A percentile compares a stretch with the other conserved stretches of the same genome.
phyloP scores from a whole-genome alignment of 2,797 vertebrate species.

The Loris lydekkerianus region DNA sequence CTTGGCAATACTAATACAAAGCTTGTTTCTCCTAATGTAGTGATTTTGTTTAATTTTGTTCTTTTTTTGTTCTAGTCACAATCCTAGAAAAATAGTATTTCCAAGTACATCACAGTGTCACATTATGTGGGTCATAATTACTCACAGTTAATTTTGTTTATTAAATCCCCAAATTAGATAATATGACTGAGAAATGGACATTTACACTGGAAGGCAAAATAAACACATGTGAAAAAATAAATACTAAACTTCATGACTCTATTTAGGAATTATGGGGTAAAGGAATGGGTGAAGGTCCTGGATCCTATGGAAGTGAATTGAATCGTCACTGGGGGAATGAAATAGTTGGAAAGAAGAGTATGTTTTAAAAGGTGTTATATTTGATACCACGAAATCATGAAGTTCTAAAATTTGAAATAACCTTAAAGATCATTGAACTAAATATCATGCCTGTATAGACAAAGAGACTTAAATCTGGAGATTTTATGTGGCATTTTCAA shows the following conservation, averaged over 20 bases:
- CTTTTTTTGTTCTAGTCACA: neutral
- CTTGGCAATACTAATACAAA: neutral
- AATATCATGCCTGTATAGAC: neutral
- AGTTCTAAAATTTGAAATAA: neutral
- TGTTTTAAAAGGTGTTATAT: neutral
- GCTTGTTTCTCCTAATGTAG: neutral
- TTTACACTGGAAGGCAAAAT: neutral
- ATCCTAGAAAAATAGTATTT: neutral
- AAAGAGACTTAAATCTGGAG: neutral
- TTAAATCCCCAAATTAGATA: neutral
- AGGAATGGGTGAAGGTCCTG: neutral
- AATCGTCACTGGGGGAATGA: neutral
- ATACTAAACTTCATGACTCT: neutral
- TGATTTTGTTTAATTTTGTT: conserved; percentile 24
- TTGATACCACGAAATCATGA: neutral
- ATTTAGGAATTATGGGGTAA: neutral
- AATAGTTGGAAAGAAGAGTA: neutral
- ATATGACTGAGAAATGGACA: neutral
- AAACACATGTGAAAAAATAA: neutral
- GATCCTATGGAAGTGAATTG: neutral
- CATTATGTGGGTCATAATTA: neutral
- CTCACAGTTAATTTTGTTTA: conserved; percentile 12
- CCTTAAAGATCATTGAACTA: neutral
- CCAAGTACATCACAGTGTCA: neutral
- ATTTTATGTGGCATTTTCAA: neutral